phyloP scores from a whole-genome alignment of 2,888 invertebrate species.

The Drosophila macrospina region DNA sequence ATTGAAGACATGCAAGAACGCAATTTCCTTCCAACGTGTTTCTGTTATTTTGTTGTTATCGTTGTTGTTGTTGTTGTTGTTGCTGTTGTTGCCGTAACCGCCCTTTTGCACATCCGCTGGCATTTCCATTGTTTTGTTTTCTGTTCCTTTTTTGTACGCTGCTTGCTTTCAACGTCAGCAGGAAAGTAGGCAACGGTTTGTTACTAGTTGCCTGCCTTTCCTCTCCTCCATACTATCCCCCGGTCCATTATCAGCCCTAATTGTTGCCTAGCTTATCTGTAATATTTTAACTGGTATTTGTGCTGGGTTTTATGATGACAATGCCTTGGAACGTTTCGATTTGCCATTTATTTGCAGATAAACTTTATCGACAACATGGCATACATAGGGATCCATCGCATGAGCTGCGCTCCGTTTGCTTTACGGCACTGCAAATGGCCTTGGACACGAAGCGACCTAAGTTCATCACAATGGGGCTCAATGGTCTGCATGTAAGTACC shows the following conservation, averaged over 20 bases:
- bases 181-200: constrained; percentile 50
- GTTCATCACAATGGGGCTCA: constrained; percentile 92
- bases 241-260: constrained; percentile 17
- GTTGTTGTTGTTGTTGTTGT: constrained; percentile 27
- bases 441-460: constrained; percentile 95
- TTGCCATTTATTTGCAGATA: constrained; percentile 87
- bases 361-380: constrained; percentile 92
- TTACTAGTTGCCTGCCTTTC: constrained; percentile 5
- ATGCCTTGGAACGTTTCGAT: constrained; percentile 17
- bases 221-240: too few relatives aligned
- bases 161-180: constrained; percentile 28
- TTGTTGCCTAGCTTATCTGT: constrained; percentile 18
- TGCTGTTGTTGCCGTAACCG: constrained; percentile 38
- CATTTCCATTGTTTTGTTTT: constrained; percentile 54
- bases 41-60: constrained; percentile 35
- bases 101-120: constrained; percentile 41
- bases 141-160: constrained; percentile 1
- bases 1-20: constrained; percentile 60
- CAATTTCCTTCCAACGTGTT: constrained; percentile 57
- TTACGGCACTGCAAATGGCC: constrained; percentile 93
- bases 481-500: constrained; percentile 94
- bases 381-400: constrained; percentile 91
- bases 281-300: constrained; percentile 12
- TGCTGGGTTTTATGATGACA: constrained; percentile 17
- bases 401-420: constrained; percentile 93